Conservation (phyloP, 2,113 vertebrate genomes). For the Malurus elegans region DNA sequence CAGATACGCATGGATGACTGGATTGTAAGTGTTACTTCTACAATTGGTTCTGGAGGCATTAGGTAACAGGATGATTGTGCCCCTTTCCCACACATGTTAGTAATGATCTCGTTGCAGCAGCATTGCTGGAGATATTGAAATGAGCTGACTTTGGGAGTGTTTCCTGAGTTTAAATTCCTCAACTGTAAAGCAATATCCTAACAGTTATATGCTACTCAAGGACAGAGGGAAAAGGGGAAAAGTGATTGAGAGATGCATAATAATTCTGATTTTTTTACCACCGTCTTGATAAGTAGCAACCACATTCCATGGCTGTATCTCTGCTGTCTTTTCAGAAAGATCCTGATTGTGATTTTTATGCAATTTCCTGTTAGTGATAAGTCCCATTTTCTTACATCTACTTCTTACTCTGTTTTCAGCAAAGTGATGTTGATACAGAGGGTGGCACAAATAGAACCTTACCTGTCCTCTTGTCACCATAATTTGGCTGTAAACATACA, state of each 20-base stretch:
- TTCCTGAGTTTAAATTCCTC: conserved; percentile 54
- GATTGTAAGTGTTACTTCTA: conserved; percentile 48
- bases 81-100: conserved; percentile 51
- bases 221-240: neutral
- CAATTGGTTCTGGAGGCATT: conserved; percentile 59
- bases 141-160: conserved; percentile 40
- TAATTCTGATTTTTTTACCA: neutral
- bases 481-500: neutral
- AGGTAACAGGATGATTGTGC: neutral
- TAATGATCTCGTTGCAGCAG: conserved; percentile 42
- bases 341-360: neutral
- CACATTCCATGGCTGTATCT: neutral
- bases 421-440: neutral
- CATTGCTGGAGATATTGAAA: conserved; percentile 38
- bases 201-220: neutral
- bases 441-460: neutral
- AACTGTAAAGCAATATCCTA: conserved; percentile 53
- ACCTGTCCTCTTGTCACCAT: neutral
- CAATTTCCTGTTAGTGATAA: neutral
- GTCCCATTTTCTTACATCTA: neutral
- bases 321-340: neutral
- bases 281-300: neutral
- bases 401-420: neutral
- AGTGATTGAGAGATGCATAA: neutral
- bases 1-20: neutral